These are phyloP conservation scores for Capitella teleta DNA, from an alignment of 1,140 invertebrate species.

Conservation along the genomic window DNA sequence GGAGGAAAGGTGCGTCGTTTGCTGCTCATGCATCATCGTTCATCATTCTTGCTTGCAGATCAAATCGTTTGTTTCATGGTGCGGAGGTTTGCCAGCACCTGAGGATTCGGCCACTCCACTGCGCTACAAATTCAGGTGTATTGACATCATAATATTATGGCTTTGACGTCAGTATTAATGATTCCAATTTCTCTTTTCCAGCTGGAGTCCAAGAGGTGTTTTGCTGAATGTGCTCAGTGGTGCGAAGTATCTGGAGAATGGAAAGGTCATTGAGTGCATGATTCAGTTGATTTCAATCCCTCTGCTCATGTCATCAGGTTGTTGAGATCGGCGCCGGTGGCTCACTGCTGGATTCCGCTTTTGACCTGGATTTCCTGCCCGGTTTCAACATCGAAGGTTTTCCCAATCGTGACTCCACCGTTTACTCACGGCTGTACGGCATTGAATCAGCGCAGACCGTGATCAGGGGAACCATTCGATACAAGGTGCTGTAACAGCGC, in stretches of 20 bases:
- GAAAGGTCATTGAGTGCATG: neutral
- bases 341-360: slow-evolving; percentile 65
- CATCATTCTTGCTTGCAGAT: slow-evolving; percentile 18
- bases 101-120: slow-evolving; percentile 87
- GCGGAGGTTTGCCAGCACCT: slow-evolving; percentile 89
- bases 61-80: slow-evolving; percentile 91
- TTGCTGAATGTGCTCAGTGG: slow-evolving; percentile 76
- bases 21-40: too few species aligned
- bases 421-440: slow-evolving; percentile 78
- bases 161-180: too few species aligned
- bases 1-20: slow-evolving; percentile 48
- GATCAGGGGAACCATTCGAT: slow-evolving; percentile 81
- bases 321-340: slow-evolving; percentile 84
- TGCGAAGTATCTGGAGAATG: slow-evolving; percentile 67
- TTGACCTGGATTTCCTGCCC: slow-evolving; percentile 77
- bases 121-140: slow-evolving; percentile 80
- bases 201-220: slow-evolving; percentile 83
- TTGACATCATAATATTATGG: too few species aligned
- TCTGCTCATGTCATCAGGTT: slow-evolving; percentile 45
- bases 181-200: too few species aligned
- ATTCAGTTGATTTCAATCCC: neutral
- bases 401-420: slow-evolving; percentile 88
- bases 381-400: slow-evolving; percentile 94
- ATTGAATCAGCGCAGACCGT: slow-evolving; percentile 64
- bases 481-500: too few species aligned